Evolutionary conservation across 2,113 vertebrate species (phyloP), one percentile per base, ranked within the genome.

Genomic region (Nothobranchius kuhntae): DNA sequence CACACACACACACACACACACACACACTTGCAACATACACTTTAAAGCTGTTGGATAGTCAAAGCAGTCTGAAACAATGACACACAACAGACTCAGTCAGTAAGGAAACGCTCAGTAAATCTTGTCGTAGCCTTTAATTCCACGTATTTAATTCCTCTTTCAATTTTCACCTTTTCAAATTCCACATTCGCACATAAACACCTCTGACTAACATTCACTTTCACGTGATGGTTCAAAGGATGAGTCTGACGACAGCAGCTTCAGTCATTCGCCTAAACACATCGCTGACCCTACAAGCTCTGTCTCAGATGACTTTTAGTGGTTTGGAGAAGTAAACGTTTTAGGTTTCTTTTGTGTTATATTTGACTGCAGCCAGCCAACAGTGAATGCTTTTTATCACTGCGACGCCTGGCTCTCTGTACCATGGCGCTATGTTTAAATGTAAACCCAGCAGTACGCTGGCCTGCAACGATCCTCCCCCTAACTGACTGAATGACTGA

Each of bases 391-490:
- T 56, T 50, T 64, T 53, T 53, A 65, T 70, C 48, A 3, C 47
- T 35, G 60, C 61, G 36, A 55, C 55, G 53, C 71, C 76, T 56
- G 48, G 72, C 66, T 77, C 17, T 63, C 55, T 55, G 79, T 76
- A 65, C 46, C 47, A 55, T 30, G 76, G 75, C 71, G 66, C 79
- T 73, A 63, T 65, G 61, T 86, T 74, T 85, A 68, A 84, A 61
- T 83, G 84, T 78, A 80, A 68, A 40, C 38, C 65, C 62, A n/a
- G 45, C 24, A 64, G 80, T 68, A 75, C 77, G 62, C 67, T 63
- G 62, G 68, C 81, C 88, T 68, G 66, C 63, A 69, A 78, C 67
- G 73, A 83, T 71, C 58, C 54, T 50, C 61, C 75, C 15, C 69
- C 55, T 58, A 71, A 59, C 21, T 71, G 68, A 80, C 60, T 44